Percentiles rank a stretch among this genome's conserved stretches.
Evolutionary conservation across 2,888 invertebrate species (phyloP).

Genomic region (Tenthredo distinguenda): DNA sequence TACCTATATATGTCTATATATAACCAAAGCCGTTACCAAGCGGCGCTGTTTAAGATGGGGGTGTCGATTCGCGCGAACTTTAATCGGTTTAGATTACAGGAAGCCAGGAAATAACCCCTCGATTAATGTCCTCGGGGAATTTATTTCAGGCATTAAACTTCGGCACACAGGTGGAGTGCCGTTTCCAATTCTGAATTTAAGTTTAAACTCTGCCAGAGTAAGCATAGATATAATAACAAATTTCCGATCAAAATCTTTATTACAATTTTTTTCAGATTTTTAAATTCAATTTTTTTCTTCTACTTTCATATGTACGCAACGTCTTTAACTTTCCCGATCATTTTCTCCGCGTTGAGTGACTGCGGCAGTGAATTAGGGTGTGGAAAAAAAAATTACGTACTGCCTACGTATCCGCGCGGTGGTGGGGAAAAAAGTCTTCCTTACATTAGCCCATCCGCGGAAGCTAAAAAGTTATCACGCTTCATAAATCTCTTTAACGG

Average conservation of each 20-base stretch:
- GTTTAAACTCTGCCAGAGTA: background rate
- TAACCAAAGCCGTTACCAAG: background rate
- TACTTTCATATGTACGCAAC: background rate
- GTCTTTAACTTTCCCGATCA: background rate
- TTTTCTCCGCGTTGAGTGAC: background rate
- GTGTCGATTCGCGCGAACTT: conserved; percentile 39
- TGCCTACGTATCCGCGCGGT: background rate
- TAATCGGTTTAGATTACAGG: conserved; percentile 41
- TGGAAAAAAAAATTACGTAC: background rate
- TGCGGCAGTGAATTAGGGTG: background rate
- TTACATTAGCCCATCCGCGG: conserved; percentile 52
- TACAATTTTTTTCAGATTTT: background rate
- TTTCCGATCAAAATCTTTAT: background rate
- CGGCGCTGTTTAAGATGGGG: conserved; percentile 19
- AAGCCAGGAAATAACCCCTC: conserved; percentile 44
- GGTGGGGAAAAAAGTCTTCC: conserved; percentile 55
- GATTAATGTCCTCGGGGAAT: conserved; percentile 44
- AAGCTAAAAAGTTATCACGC: conserved; percentile 60
- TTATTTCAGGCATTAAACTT: conserved; percentile 45
- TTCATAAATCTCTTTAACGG: conserved; percentile 62
- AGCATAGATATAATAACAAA: background rate
- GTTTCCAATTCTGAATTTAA: conserved; percentile 22
- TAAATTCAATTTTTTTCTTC: background rate
- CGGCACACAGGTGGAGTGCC: conserved; percentile 20
- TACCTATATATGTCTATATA: background rate